Percentiles rank a stretch among this genome's conserved stretches.
These are phyloP conservation scores for Picathartes gymnocephalus DNA, from an alignment of 2,113 vertebrate genomes.

Conservation along the genomic window DNA sequence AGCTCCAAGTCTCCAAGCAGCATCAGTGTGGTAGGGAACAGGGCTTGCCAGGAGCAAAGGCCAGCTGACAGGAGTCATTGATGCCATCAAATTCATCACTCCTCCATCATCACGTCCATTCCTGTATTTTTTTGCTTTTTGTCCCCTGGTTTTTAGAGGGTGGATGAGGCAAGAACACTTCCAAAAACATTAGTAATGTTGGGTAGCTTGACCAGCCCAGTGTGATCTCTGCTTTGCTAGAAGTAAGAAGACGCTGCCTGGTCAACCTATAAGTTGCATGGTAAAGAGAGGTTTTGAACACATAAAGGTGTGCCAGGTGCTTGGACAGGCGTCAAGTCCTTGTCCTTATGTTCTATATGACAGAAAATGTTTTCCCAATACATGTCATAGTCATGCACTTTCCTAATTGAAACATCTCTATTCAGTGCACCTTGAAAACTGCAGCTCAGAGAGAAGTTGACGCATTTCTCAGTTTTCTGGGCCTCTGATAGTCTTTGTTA, in stretches of 20 bases:
- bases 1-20: not conserved
- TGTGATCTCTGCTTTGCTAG: not conserved
- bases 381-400: not conserved
- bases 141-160: not conserved
- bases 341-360: not conserved
- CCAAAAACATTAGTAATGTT: not conserved
- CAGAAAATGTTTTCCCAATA: not conserved
- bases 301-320: not conserved
- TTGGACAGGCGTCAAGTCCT: not conserved
- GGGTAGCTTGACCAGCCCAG: not conserved
- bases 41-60: not conserved
- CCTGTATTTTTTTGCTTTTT: not conserved
- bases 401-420: not conserved
- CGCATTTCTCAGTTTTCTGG: not conserved
- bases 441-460: not conserved
- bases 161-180: fast-evolving
- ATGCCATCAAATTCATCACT: not conserved
- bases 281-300: not conserved
- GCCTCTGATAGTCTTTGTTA: not conserved
- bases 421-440: not conserved
- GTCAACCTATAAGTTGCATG: not conserved
- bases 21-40: not conserved
- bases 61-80: not conserved
- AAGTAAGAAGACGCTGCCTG: not conserved
- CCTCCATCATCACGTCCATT: not conserved